Base-by-base conservation (phyloP, 37 sponge, comb jelly and placozoan genomes). In the Lycopodina hypogea region DNA sequence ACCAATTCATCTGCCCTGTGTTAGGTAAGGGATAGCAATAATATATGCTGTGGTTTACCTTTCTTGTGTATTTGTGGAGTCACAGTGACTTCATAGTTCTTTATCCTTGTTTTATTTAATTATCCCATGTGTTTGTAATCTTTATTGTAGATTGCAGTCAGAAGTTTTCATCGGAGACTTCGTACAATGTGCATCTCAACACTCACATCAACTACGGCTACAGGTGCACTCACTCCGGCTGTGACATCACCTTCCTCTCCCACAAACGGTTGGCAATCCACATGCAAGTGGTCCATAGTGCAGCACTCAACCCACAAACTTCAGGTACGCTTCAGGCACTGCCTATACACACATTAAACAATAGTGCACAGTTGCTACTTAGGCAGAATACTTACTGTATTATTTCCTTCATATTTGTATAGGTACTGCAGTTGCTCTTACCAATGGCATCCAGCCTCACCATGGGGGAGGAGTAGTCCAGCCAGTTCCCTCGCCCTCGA, bases 131-230 rank as follows among this genome's bases (percentile, higher is more conserved):
- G 15, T 59, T 23, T 17, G 7, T 59, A 1, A 2, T 41, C 4
- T 15, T 18, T 70, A 28, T 30, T 73, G 2, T 68, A 87, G 88
- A 81, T 60, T 87, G 88, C 71, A 82, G 63, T 52, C 52, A 71
- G 52, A 87, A 87, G 77, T 77, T 87, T 62, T 42, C 66, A 33
- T 67, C 77, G 8, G 83, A 87, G 65, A 34, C 40, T 36, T 78
- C 76, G 0, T 87, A 87, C 40, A 87, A 87, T 35, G 72, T 69
- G 21, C 88, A 87, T 28, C 63, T 87, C 56, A 81, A 81, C 69
- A 55, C 75, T 52, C 88, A 87, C 88, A 87, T 87, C 55, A 76
- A 77, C 83, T 87, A 77, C 53, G 61, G 64, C 30, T 61, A 81
- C 66, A 69, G 34, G 37, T 87, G 88, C 36, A 72, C 81, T 24